Evolutionary conservation across 2,888 invertebrate species (phyloP), one percentile per base, ranked within the genome.

Genomic region (Alentia gelatinosa): DNA sequence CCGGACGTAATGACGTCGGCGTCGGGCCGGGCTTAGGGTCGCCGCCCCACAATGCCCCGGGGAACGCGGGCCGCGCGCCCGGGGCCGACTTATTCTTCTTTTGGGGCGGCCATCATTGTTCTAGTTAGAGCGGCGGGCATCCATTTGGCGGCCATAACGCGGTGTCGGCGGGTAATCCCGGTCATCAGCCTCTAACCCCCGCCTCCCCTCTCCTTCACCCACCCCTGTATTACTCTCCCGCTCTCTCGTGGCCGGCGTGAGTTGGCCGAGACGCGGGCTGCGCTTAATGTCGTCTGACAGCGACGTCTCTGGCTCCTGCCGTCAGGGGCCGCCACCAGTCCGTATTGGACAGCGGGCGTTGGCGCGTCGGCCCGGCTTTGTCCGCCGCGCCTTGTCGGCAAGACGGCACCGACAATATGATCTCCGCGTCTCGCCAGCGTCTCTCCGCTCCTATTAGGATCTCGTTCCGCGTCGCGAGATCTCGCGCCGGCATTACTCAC

Each of bases 21-120:
- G 74, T 74, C 74, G 75, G 30, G 19, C n/a, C 5, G 83, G 83
- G 83, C 83, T 83, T 83, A 83, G 42, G 83, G 37, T 19, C 83
- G 40, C 83, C 40, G 40, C 40, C 37, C 83, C 83, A 83, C 83
- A 83, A 83, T 83, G 30, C 83, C 83, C n/a, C 83, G 26, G 39
- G 83, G 83, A 39, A 39, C 39, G 39, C 19, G 74, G 74, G 74
- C n/a, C 12, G 74, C 33, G 26, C 0, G 74, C 15, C n/a, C 15
- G 74, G 4, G 33, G 74, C 30, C 3, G 42, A 42, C 39, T 35
- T 83, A 39, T 35, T 39, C 40, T 83, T 35, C 30, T 33, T 39
- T 23, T 35, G 35, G 39, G 23, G 40, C 74, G 74, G n/a, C 30
- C 83, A 83, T 83, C 83, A 83, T 83, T 83, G 83, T 83, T 83